phyloP scores from a whole-genome alignment of 2,888 invertebrate genomes.

The Tanypteryx hageni region DNA sequence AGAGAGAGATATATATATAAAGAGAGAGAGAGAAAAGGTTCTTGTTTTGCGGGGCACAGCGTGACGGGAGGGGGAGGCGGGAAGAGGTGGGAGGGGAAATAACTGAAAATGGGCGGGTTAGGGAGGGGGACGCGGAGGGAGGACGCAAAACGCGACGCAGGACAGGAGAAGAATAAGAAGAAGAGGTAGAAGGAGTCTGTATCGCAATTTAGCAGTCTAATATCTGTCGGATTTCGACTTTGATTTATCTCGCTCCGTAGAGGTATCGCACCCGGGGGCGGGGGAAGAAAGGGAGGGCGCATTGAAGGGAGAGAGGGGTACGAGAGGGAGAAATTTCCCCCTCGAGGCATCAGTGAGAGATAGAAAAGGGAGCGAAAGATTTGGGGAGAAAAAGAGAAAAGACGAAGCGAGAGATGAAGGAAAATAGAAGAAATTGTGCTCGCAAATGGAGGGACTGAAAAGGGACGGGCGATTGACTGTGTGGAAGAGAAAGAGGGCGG shows the following conservation, averaged over 20 bases:
- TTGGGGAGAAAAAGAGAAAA: not conserved
- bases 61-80: not conserved
- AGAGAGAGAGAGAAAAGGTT: constrained; percentile 47
- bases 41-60: constrained; percentile 39
- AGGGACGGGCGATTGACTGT: not conserved
- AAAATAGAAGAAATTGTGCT: not conserved
- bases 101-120: not conserved
- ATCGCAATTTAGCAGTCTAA: constrained; percentile 64
- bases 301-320: not conserved
- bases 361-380: not conserved
- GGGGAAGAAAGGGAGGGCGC: not conserved
- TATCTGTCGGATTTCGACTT: constrained; percentile 64
- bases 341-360: not conserved
- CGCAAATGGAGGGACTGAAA: not conserved
- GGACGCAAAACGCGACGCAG: constrained; percentile 39
- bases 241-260: constrained; percentile 53
- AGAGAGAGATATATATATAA: no score
- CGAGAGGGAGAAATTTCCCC: not conserved
- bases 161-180: constrained; percentile 59
- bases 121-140: not conserved
- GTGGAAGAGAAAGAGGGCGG: not conserved
- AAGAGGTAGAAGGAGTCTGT: constrained; percentile 55
- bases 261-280: constrained; percentile 32
- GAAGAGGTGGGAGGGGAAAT: not conserved
- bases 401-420: not conserved